Conservation (phyloP, 2,797 vertebrate genomes). For the Coregonus sp. region DNA sequence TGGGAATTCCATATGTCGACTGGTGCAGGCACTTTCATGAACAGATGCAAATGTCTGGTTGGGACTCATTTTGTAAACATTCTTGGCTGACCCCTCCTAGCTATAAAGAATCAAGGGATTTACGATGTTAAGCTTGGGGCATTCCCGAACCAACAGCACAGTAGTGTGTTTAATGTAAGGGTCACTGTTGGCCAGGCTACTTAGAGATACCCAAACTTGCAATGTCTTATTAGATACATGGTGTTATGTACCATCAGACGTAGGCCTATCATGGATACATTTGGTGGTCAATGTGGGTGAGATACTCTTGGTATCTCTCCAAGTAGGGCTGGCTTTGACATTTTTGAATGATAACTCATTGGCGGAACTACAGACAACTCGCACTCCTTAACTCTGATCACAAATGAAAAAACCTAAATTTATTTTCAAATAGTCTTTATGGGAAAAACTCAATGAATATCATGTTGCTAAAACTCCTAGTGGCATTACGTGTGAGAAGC, state of each 20-base stretch:
- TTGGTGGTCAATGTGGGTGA: neutral
- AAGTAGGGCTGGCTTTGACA: neutral
- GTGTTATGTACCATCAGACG: too few relatives aligned
- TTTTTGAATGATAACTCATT: neutral
- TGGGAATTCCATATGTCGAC: conserved; percentile 37
- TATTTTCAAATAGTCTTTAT: too few relatives aligned
- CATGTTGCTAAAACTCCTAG: neutral
- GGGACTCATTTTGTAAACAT: too few relatives aligned
- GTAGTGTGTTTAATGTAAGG: neutral
- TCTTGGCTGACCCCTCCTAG: conserved; percentile 7
- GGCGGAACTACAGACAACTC: neutral
- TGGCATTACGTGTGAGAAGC: too few relatives aligned
- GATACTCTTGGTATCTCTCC: neutral
- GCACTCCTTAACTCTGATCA: too few relatives aligned
- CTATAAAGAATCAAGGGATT: conserved; percentile 19
- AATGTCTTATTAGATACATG: neutral
- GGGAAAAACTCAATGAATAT: neutral
- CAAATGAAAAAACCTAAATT: too few relatives aligned
- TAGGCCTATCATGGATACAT: too few relatives aligned
- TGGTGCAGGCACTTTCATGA: conserved; percentile 28
- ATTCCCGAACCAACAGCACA: neutral
- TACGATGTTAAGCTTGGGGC: conserved; percentile 12
- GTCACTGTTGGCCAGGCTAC: neutral
- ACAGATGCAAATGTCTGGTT: conserved; percentile 44
- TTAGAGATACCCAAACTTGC: neutral